Conservation (phyloP, 2,113 vertebrate genomes). For the Merops nubicus region DNA sequence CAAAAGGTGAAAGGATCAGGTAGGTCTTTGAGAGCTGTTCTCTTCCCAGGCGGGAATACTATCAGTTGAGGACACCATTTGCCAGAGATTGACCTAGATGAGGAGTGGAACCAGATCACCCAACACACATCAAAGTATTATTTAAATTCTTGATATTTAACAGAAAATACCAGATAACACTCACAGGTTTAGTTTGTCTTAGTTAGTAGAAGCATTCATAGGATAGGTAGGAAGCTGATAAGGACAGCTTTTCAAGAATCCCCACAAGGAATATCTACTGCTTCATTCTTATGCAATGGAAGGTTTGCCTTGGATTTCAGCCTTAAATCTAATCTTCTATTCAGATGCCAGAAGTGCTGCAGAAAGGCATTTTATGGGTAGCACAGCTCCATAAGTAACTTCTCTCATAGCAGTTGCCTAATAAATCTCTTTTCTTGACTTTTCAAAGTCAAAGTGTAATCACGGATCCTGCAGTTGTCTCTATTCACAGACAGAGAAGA, state of each 20-base stretch:
- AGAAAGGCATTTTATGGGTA: not conserved
- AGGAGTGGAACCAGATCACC: not conserved
- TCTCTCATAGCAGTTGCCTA: not conserved
- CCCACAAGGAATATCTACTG: not conserved
- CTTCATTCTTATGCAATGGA: not conserved
- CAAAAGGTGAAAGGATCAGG: not conserved
- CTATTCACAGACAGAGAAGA: not conserved
- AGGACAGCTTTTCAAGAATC: not conserved
- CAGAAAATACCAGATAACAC: not conserved
- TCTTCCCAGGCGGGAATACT: not conserved
- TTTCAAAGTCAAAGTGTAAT: not conserved
- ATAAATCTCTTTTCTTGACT: not conserved
- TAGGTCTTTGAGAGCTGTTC: not conserved
- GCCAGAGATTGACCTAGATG: not conserved
- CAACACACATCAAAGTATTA: not conserved
- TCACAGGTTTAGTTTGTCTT: not conserved
- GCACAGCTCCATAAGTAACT: not conserved
- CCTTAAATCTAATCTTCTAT: not conserved
- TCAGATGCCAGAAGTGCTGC: not conserved
- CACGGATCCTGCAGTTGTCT: not conserved
- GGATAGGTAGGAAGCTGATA: not conserved
- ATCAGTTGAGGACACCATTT: not conserved
- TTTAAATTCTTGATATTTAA: not conserved
- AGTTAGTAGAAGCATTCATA: not conserved
- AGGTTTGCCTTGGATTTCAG: not conserved